Evolutionary conservation across 2,113 vertebrate genomes (phyloP), one percentile per base, ranked within the genome.

Genomic region (Tetrao urogallus): DNA sequence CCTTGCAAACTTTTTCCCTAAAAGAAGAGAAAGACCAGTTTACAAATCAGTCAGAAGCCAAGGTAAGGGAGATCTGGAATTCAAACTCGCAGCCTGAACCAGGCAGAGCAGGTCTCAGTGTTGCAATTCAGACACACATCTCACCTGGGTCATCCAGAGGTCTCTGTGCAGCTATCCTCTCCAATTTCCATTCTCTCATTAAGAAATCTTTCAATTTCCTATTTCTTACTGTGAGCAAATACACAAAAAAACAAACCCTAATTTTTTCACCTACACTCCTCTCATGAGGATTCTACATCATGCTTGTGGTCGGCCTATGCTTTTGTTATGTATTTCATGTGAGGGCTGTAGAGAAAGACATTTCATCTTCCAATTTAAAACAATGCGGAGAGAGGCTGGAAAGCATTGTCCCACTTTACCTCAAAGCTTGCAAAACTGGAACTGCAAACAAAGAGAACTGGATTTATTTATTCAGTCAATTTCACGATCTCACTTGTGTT

Each of bases 381-480:
- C 16, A 40, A 24, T 1, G 6, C 25, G 82, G 28, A 58, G 15
- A 40, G 66, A 89, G 30, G 38, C 60, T 90, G 69, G 32, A 57
- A 83, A 84, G 36, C 13, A 15, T 61, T 69, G 21, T 16, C n/a
- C 45, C 19, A 20, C 21, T 63, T 45, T 38, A 70, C 56, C 42
- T 65, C 52, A 83, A 71, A 90, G 76, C 60, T 40, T 72, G n/a
- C 82, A 94, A 86, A 88, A 86, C 50, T 57, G 71, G 72, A 42
- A 61, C 1, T 75, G 30, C 72, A 88, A 88, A 91, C 80, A 88
- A 78, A 78, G 81, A 57, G 52, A 92, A 48, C 4, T 58, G 81
- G 45, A 89, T 94, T 95, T 95, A 94, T 96, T 95, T 96, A 84
- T 93, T 86, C 91, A 87, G 66, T 9, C 89, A 36, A 50, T 88